Conservation (phyloP, 2,888 invertebrate genomes). For the Malachius bipustulatus region DNA sequence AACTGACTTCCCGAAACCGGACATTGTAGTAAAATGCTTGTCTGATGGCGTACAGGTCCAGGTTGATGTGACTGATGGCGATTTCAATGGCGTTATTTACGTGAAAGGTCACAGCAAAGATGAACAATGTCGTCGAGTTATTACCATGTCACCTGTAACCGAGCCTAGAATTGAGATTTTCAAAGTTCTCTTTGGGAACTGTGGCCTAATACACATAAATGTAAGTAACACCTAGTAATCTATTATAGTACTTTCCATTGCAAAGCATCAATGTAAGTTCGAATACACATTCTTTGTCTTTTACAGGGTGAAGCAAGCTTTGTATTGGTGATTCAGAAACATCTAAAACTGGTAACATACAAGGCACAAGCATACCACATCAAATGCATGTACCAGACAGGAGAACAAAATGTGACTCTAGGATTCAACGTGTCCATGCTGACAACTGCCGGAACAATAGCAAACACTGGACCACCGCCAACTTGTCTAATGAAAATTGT, state of each 20-base stretch:
- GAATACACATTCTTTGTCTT: constrained; percentile 10
- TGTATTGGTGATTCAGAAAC: constrained; percentile 89
- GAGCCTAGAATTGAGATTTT: constrained; percentile 51
- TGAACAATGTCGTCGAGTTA: constrained; percentile 73
- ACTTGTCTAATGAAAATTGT: constrained; percentile 87
- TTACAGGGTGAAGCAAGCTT: constrained; percentile 80
- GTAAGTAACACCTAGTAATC: constrained; percentile 43
- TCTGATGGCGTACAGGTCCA: constrained; percentile 86
- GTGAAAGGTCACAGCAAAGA: constrained; percentile 93
- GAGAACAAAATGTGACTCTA: constrained; percentile 81
- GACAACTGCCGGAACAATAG: constrained; percentile 89
- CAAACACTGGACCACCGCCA: constrained; percentile 89
- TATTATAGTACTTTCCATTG: neutral
- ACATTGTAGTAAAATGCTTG: constrained; percentile 78
- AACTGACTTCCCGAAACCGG: constrained; percentile 75
- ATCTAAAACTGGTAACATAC: constrained; percentile 88
- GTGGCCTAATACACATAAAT: constrained; percentile 82
- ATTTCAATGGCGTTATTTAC: constrained; percentile 82
- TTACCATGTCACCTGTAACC: constrained; percentile 59
- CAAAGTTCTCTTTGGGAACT: constrained; percentile 75
- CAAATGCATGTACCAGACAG: constrained; percentile 88
- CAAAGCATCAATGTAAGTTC: neutral
- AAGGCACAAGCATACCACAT: constrained; percentile 94
- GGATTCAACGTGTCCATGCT: constrained; percentile 94
- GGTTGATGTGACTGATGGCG: constrained; percentile 58